Evolutionary conservation across 2,113 vertebrate species (phyloP).

Genomic region (Motacilla alba): DNA sequence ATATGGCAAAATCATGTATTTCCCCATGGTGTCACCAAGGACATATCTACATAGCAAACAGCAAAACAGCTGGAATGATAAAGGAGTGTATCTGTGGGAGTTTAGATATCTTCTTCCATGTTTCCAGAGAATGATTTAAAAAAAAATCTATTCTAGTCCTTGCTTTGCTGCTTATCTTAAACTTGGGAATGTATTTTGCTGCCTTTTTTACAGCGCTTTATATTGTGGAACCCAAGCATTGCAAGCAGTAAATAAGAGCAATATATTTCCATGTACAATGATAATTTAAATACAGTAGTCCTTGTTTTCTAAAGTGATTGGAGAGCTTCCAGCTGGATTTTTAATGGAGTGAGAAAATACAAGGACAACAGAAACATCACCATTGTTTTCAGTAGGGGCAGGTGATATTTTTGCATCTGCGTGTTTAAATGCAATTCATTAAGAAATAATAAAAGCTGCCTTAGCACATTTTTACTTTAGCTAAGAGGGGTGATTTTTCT

Average conservation of each 20-base stretch:
- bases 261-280: neutral
- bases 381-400: neutral
- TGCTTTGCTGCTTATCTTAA: neutral
- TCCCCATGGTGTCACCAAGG: neutral
- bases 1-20: neutral
- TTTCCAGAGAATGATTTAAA: neutral
- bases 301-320: neutral
- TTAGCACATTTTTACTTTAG: neutral
- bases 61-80: neutral
- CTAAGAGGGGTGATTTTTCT: neutral
- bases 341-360: neutral
- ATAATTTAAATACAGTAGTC: neutral
- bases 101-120: neutral
- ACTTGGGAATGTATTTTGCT: neutral
- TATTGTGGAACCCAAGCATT: neutral
- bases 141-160: neutral
- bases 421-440: constrained; percentile 1
- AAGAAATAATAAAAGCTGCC: neutral
- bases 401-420: neutral
- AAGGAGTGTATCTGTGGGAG: neutral
- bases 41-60: neutral
- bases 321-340: neutral
- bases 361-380: neutral
- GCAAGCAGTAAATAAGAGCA: neutral
- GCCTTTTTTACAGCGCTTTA: neutral